Evolutionary conservation across 2,888 invertebrate genomes (phyloP).

Genomic region (Nebria salina): DNA sequence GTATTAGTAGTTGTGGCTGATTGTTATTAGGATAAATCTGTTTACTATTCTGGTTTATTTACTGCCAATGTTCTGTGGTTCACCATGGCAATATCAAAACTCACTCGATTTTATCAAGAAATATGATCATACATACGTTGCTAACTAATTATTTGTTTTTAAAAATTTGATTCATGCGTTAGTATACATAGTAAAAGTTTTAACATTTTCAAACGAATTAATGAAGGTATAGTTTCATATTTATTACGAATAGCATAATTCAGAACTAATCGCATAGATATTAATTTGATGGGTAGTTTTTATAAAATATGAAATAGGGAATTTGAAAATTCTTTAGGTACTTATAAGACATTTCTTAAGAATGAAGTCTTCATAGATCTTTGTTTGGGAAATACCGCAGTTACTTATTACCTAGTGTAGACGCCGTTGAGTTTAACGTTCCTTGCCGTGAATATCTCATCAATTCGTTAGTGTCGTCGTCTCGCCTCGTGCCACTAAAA

Average conservation of each 20-base stretch:
- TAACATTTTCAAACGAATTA: background rate
- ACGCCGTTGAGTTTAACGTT: background rate
- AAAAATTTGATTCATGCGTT: background rate
- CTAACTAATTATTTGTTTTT: background rate
- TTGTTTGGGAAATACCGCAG: background rate
- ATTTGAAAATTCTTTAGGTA: no score
- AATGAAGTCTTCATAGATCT: background rate
- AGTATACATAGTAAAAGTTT: background rate
- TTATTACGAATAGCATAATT: no score
- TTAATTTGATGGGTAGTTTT: background rate
- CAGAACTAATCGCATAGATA: background rate
- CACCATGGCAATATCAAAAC: background rate
- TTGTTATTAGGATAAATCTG: slow-evolving; percentile 1
- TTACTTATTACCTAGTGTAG: background rate
- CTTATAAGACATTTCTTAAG: background rate
- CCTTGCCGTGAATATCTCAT: background rate
- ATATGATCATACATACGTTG: background rate
- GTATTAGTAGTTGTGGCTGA: background rate
- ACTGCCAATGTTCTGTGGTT: background rate
- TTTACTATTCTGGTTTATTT: background rate
- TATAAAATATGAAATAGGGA: background rate
- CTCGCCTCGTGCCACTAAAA: background rate
- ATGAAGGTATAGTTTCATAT: no score
- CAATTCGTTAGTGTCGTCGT: background rate
- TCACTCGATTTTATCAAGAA: background rate